These are phyloP conservation scores for Myodes glareolus DNA, from an alignment of 2,113 vertebrate genomes.

Conservation along the genomic window DNA sequence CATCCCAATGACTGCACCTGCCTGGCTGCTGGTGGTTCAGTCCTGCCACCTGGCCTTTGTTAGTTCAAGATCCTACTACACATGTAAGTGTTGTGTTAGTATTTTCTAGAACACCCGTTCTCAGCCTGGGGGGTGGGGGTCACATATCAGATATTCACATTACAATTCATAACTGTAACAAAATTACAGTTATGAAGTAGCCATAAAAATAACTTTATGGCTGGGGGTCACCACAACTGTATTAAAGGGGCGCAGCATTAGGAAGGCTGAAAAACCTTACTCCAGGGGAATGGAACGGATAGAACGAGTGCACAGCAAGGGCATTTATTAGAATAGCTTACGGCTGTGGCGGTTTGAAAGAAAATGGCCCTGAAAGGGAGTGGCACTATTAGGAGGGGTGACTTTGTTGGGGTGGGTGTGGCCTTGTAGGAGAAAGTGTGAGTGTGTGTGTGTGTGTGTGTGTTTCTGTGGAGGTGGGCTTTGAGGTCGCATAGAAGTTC, in stretches of 20 bases:
- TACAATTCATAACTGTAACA: background rate
- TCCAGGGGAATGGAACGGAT: background rate
- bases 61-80: background rate
- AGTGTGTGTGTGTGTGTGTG: background rate
- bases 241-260: background rate
- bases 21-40: background rate
- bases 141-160: background rate
- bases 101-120: background rate
- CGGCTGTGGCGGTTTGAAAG: background rate
- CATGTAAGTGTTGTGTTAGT: too few species aligned
- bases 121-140: background rate
- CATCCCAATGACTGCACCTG: background rate
- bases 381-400: background rate
- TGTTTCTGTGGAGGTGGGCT: too few species aligned
- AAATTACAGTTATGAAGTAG: background rate
- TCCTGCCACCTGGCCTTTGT: background rate
- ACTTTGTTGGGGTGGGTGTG: background rate
- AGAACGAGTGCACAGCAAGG: background rate
- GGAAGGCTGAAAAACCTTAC: background rate
- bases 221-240: background rate
- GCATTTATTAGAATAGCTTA: background rate
- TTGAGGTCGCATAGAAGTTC: background rate
- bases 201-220: background rate
- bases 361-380: background rate
- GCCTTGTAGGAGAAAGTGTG: background rate